Evolutionary conservation across 2,113 vertebrate species (phyloP).

Genomic region (Psilopogon haemacephalus): DNA sequence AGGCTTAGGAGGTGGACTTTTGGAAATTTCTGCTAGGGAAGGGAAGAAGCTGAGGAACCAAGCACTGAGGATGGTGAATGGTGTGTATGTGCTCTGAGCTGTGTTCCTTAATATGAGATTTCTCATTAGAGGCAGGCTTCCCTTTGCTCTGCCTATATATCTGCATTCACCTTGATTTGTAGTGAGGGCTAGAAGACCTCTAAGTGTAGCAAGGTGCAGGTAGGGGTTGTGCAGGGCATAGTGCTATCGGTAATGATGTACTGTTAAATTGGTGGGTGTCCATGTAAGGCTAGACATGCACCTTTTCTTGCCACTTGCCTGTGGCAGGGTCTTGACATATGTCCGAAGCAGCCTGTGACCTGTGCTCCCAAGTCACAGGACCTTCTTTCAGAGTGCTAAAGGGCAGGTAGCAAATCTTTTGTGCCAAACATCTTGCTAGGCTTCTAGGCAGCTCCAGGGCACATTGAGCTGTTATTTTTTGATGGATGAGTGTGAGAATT

Average conservation of each 20-base stretch:
- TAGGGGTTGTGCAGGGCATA: not conserved
- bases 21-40: not conserved
- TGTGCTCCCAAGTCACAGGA: not conserved
- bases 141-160: not conserved
- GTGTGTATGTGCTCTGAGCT: accelerated
- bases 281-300: not conserved
- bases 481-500: not conserved
- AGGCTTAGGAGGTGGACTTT: not conserved
- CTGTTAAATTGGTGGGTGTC: not conserved
- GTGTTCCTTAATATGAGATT: not conserved
- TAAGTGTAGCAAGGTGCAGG: accelerated
- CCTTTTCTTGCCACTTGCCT: not conserved
- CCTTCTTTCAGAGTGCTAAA: not conserved
- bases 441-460: not conserved
- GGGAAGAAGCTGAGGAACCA: not conserved
- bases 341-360: not conserved
- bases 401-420: not conserved
- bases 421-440: not conserved
- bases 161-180: not conserved
- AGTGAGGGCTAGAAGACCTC: not conserved
- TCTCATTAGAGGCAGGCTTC: not conserved
- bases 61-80: accelerated
- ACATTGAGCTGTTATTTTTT: not conserved
- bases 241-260: not conserved
- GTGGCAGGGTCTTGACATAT: not conserved